A percentile compares a stretch with the other conserved stretches of the same genome.
phyloP scores from a whole-genome alignment of 2,888 invertebrate genomes.

The Stenichneumon culpator region DNA sequence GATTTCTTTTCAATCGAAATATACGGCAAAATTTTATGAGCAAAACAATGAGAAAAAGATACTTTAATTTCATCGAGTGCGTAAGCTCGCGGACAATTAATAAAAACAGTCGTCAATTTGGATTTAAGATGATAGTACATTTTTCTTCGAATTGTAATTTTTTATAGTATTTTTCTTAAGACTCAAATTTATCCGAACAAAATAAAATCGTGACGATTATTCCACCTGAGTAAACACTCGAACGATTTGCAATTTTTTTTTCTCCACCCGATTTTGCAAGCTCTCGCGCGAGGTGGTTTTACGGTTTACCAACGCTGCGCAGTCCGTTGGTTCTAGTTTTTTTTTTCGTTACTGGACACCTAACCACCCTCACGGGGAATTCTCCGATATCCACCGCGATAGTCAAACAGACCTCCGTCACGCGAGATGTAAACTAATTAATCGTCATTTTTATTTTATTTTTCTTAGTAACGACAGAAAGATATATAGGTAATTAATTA shows the following conservation, averaged over 20 bases:
- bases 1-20: too few relatives aligned
- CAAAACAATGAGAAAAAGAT: too few relatives aligned
- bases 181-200: background rate
- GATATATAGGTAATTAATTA: background rate
- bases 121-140: too few relatives aligned
- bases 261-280: constrained; percentile 9
- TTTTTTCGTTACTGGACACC: constrained; percentile 42
- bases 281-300: constrained; percentile 29
- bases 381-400: constrained; percentile 30
- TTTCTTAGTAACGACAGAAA: background rate
- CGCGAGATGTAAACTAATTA: background rate
- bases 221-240: constrained; percentile 32
- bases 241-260: constrained; percentile 21
- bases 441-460: background rate
- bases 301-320: constrained; percentile 35
- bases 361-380: constrained; percentile 6
- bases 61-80: too few relatives aligned
- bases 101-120: too few relatives aligned
- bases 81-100: too few relatives aligned
- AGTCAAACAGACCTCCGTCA: constrained; percentile 11
- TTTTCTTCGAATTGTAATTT: too few relatives aligned
- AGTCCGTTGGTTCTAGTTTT: constrained; percentile 43
- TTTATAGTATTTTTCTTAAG: too few relatives aligned
- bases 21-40: too few relatives aligned
- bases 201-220: background rate